Base-by-base conservation (phyloP, 2,888 invertebrate species). In the Sturmia bella region DNA sequence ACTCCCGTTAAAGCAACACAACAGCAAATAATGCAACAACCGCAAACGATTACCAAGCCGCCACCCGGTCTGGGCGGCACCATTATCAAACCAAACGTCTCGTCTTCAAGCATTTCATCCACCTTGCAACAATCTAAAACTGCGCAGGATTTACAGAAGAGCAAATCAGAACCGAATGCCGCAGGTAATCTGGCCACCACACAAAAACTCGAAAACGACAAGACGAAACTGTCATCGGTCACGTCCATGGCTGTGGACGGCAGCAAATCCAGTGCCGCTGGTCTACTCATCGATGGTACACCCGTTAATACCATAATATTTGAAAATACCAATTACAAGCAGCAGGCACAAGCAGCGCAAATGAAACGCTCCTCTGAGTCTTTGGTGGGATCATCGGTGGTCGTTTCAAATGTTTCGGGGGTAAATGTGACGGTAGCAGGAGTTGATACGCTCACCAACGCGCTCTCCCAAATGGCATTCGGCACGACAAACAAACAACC, bases 311-410 rank as follows among this genome's bases (percentile, higher is more conserved):
- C 97, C 0, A 95, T 97, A 68, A 97, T 97, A 84, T 97, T 97
- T 88, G 97, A 97, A 88, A 97, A 97, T 89, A 97, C 97, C 1
- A 97, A 97, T 90, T 97, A 95, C 89, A 96, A 96, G 89, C 94
- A 93, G 74, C 88, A 88, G 64, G 86, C 86, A 63, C 87, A 87
- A 82, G 84, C 84, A 12, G 81, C 85, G 7, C 85, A 86, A 64
- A 70, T 85, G 9, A 86, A 86, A 73, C 85, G 84, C 43, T 83
- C 85, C 19, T 75, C 84, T 4, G 86, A 86, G 57, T 81, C 87
- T 3, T 45, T 84, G 21, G 73, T 83, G 12, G 80, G 74, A 19
- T 64, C 82, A 9, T 74, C 83, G 4, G 76, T 83, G 15, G 54
- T 77, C 6, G 75, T 77, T 52, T 68, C 76, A 13, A 81, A 57